Evolutionary conservation across 1,140 invertebrate species (phyloP), one percentile per base, ranked within the genome.

Genomic region (Sipha flava): DNA sequence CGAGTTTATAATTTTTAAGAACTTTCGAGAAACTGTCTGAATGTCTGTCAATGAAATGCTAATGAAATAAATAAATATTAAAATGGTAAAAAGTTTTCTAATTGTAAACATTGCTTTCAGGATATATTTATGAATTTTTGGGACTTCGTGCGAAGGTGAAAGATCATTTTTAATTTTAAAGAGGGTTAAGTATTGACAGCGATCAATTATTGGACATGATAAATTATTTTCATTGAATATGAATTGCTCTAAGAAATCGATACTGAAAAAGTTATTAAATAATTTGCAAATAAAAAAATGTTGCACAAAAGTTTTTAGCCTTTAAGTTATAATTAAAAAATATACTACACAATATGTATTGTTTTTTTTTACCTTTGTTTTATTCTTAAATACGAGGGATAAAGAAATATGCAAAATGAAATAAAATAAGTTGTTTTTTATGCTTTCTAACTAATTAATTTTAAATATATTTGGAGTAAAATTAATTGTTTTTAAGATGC

Each of bases 131-230:
- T 37, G 7, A 18, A 68, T 45, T 40, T 45, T 45, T 21, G 80
- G 62, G 18, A 81, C 80, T 37, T 57, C 40, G 26, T 81, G 80
- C 52, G 45, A 40, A 49, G 75, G 31, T 12, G 70, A 81, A 66
- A 18, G 75, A 29, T 79, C 77, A 68, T 81, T n/a, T n/a, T n/a
- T n/a, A n/a, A n/a, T n/a, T n/a, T n/a, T n/a, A n/a, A n/a, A n/a
- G n/a, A n/a, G n/a, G n/a, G n/a, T n/a, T n/a, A n/a, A n/a, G n/a
- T 49, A 21, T 52, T 81, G 80, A 21, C 34, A 64, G 62, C 47
- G 80, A 49, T 29, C 47, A 43, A 45, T 52, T 57, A 62, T 57
- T 34, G 52, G 54, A 10, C 21, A 64, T 66, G 37, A 49, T 40
- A 79, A 73, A 79, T 59, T 81, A 54, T 64, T 29, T 5, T 23